Evolutionary conservation across 1,140 invertebrate genomes (phyloP), one percentile per base, ranked within the genome.

Genomic region (Idris sp.): DNA sequence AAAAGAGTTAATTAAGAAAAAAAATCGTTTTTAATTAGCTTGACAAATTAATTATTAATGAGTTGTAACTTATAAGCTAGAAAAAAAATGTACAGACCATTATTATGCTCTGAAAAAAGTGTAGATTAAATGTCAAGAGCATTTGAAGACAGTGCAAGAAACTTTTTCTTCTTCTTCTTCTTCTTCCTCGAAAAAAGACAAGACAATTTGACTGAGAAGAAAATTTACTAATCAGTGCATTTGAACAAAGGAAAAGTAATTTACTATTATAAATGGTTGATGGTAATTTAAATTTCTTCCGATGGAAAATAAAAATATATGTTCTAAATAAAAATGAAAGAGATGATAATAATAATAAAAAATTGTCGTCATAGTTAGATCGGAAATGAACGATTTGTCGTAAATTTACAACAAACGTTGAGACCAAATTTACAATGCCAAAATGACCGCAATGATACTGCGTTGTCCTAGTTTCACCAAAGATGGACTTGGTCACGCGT

Each of bases 401-500:
- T 7, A 6, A 10, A 38, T 64, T 44, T 31, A 10, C 13, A 6
- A 22, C 25, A 19, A 22, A 25, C 40, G 38, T 10, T 14, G 14
- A 49, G 59, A 19, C 22, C 25, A 16, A 51, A 59, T 51, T 56
- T 43, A 19, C 56, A 62, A 62, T 62, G 56, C 56, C 67, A 41
- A 71, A 71, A 48, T 72, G 43, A 41, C 38, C 16, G 15, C 46
- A 8, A 33, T 15, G 19, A 53, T 62, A 28, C 41, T 69, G 46
- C 26, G 56, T 13, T 69, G 54, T 69, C 56, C 67, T 53, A 62
- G 67, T 62, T 71, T 61, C 56, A 31, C 48, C 14, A 58, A 31
- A 56, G 56, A 31, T 48, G 48, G 48, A 56, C 56, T 62, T 62
- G 56, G 67, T 71, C 65, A 69, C 65, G 65, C 65, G 48, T 54